Percentiles rank a stretch among this genome's conserved stretches.
These are phyloP conservation scores for Tholera decimalis DNA, from an alignment of 2,888 invertebrate species.

Conservation along the genomic window DNA sequence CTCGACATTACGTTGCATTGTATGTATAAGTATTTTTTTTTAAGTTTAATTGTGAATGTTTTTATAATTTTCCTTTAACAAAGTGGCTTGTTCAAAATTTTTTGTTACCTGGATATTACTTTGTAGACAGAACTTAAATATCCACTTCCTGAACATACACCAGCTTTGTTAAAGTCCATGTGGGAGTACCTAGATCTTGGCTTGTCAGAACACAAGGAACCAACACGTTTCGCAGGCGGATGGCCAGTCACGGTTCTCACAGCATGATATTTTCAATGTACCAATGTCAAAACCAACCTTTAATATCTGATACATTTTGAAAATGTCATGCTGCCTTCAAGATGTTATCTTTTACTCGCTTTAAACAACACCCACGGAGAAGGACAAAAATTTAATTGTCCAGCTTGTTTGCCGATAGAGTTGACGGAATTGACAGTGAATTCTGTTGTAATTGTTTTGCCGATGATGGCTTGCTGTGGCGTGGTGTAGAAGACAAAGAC, in stretches of 20 bases:
- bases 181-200: conserved; percentile 41
- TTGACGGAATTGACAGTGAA: conserved; percentile 20
- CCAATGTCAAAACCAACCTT: conserved; percentile 28
- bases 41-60: no score
- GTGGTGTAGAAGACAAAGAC: background rate
- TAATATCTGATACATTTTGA: conserved; percentile 60
- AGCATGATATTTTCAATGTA: conserved; percentile 52
- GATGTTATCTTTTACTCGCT: conserved; percentile 42
- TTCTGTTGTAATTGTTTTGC: background rate
- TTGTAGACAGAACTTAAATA: conserved; percentile 10
- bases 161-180: conserved; percentile 33
- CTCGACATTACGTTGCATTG: no score
- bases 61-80: no score
- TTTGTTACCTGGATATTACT: background rate
- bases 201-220: conserved; percentile 44
- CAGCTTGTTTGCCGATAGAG: background rate
- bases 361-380: conserved; percentile 43
- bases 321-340: conserved; percentile 53
- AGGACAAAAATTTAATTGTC: conserved; percentile 47
- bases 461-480: background rate
- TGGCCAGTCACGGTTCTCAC: conserved; percentile 43
- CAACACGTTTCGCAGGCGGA: conserved; percentile 51
- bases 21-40: no score
- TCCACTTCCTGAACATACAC: conserved; percentile 10
- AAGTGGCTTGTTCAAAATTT: no score